Conservation (phyloP, 2,113 vertebrate species). For the Notothenia rossii region DNA sequence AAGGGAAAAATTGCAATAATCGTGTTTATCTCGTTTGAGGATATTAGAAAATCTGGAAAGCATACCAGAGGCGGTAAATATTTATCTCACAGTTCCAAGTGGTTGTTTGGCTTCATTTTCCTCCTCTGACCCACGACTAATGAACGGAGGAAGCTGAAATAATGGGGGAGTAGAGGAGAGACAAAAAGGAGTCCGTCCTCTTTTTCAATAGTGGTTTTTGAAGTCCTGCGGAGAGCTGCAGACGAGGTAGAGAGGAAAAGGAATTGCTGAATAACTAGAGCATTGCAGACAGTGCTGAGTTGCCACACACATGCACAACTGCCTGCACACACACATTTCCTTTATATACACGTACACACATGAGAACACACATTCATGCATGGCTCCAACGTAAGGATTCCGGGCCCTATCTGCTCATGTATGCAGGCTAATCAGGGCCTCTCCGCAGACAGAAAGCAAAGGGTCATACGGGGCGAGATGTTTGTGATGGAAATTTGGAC, state of each 20-base stretch:
- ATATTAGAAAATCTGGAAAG: slow-evolving; percentile 30
- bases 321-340: not conserved
- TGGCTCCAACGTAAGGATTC: slow-evolving; percentile 52
- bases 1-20: not conserved
- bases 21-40: not conserved
- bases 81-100: slow-evolving; percentile 56
- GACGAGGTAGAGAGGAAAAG: slow-evolving; percentile 43
- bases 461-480: slow-evolving; percentile 81
- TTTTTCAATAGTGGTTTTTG: slow-evolving; percentile 55
- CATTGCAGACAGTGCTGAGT: slow-evolving; percentile 47
- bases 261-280: slow-evolving; percentile 63
- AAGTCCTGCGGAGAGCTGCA: slow-evolving; percentile 43
- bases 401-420: slow-evolving; percentile 71
- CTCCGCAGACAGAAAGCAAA: slow-evolving; percentile 68
- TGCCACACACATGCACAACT: slow-evolving; percentile 39
- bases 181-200: slow-evolving; percentile 64
- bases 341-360: slow-evolving; percentile 3
- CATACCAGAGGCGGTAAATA: slow-evolving; percentile 54
- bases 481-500: slow-evolving; percentile 87
- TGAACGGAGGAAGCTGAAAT: slow-evolving; percentile 49
- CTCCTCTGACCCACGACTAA: slow-evolving; percentile 33
- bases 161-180: slow-evolving; percentile 22
- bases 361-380: slow-evolving; percentile 46
- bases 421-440: slow-evolving; percentile 76
- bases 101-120: slow-evolving; percentile 53